A percentile compares a stretch with the other conserved stretches of the same genome.
Conservation (phyloP, 2,888 invertebrate genomes). For the Clivina fossor region DNA sequence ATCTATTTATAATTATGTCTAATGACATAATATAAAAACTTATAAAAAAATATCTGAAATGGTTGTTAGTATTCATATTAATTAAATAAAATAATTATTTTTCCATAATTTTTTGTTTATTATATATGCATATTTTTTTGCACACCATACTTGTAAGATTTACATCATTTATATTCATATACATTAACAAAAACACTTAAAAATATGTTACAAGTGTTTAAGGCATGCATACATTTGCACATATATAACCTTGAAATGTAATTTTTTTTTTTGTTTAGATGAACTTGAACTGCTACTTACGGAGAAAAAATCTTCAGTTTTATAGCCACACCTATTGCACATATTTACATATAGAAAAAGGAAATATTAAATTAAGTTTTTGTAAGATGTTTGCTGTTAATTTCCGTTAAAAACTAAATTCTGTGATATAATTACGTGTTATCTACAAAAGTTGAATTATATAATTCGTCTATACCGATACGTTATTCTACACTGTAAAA, state of each 20-base stretch:
- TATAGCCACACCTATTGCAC: not conserved
- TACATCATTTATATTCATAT: not conserved
- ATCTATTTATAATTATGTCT: too few relatives aligned
- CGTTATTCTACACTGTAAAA: too few relatives aligned
- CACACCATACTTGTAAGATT: not conserved
- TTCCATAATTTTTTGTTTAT: not conserved
- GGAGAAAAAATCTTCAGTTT: not conserved
- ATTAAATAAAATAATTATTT: not conserved
- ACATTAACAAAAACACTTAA: not conserved
- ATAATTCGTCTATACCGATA: too few relatives aligned
- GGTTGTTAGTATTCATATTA: not conserved
- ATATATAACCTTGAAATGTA: not conserved
- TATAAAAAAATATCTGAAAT: too few relatives aligned
- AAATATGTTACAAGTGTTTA: not conserved
- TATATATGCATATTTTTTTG: not conserved
- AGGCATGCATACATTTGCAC: not conserved
- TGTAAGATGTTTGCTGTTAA: too few relatives aligned
- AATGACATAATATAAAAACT: too few relatives aligned
- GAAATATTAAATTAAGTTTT: too few relatives aligned
- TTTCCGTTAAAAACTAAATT: too few relatives aligned
- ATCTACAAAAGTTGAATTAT: too few relatives aligned
- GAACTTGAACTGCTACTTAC: constrained; percentile 1
- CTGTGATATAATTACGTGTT: too few relatives aligned
- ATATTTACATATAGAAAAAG: too few relatives aligned
- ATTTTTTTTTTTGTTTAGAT: not conserved